These are phyloP conservation scores for Eretmochelys imbricata DNA, from an alignment of 2,113 vertebrate genomes.

Conservation along the genomic window DNA sequence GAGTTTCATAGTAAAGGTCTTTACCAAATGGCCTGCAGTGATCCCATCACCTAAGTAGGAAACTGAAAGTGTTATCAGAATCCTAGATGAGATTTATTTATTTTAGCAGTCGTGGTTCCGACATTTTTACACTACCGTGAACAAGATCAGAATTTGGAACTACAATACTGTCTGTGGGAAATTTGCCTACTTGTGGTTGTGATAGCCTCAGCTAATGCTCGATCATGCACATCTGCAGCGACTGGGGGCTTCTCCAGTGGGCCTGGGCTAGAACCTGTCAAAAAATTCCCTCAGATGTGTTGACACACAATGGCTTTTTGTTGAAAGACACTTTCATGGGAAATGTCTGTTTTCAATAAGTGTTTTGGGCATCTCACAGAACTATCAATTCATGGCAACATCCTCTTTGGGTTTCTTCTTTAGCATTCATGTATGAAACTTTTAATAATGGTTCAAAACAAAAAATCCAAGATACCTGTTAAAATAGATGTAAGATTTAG, in stretches of 20 bases:
- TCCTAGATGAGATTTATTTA: not conserved
- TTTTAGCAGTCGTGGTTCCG: not conserved
- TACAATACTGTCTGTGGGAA: not conserved
- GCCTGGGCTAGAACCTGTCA: not conserved
- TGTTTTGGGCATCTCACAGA: not conserved
- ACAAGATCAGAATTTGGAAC: not conserved
- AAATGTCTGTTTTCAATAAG: not conserved
- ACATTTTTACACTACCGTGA: not conserved
- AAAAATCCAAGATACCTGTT: not conserved
- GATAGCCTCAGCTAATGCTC: not conserved
- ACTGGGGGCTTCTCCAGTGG: not conserved
- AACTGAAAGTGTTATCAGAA: not conserved
- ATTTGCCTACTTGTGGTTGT: not conserved
- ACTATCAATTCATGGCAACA: not conserved
- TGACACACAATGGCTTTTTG: not conserved
- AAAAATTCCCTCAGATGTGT: not conserved
- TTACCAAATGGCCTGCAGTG: constrained; percentile 19
- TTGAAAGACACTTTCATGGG: not conserved
- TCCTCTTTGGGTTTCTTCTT: not conserved
- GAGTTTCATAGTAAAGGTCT: not conserved
- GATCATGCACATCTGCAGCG: not conserved
- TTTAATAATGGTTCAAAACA: not conserved
- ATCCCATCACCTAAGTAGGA: constrained; percentile 7
- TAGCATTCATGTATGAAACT: not conserved
- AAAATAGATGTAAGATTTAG: not conserved